phyloP scores from a whole-genome alignment of 2,888 invertebrate species.

The Apotomis turbidana region DNA sequence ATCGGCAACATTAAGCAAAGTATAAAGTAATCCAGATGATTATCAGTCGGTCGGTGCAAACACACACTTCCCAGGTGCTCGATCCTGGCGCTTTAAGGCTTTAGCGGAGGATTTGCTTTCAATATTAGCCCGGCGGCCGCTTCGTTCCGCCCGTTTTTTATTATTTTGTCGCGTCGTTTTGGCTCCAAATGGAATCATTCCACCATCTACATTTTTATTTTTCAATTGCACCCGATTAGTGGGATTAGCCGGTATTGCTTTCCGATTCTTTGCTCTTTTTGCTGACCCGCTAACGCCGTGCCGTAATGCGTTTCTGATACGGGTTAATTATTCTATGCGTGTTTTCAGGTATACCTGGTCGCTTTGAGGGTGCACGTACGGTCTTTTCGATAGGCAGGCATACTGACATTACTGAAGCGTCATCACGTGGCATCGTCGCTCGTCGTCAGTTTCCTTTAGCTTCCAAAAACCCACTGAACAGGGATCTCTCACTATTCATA shows the following conservation, averaged over 20 bases:
- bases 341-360: background rate
- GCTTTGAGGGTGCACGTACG: background rate
- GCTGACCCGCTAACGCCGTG: slow-evolving; percentile 70
- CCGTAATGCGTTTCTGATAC: slow-evolving; percentile 31
- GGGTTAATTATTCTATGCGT: slow-evolving; percentile 28
- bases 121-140: slow-evolving; percentile 81
- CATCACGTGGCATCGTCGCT: too few relatives aligned
- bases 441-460: too few relatives aligned
- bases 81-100: slow-evolving; percentile 82
- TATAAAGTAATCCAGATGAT: slow-evolving; percentile 82
- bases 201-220: slow-evolving; percentile 85
- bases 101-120: slow-evolving; percentile 84
- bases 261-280: slow-evolving; percentile 81
- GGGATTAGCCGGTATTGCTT: slow-evolving; percentile 82
- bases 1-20: slow-evolving; percentile 76
- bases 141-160: slow-evolving; percentile 79
- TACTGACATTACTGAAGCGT: too few relatives aligned
- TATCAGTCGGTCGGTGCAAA: slow-evolving; percentile 69
- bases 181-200: slow-evolving; percentile 83
- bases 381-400: background rate
- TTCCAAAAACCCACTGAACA: too few relatives aligned
- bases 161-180: slow-evolving; percentile 84
- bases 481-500: too few relatives aligned
- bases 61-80: slow-evolving; percentile 82
- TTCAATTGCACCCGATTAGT: slow-evolving; percentile 84